Conservation (phyloP, 2,888 invertebrate species). For the Parelbella ahira region DNA sequence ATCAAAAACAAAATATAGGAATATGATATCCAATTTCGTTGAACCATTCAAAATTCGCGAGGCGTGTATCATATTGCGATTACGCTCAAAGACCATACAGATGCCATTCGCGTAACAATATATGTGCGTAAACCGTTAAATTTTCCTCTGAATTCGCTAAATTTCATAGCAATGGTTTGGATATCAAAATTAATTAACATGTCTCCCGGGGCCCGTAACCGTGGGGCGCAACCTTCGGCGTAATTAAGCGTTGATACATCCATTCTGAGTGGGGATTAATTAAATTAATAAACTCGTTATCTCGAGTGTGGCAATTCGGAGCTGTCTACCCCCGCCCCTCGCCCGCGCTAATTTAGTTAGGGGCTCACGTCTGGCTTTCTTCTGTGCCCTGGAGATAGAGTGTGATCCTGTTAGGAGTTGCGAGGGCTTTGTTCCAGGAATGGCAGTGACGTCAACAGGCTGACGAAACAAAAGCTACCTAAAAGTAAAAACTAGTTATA, state of each 20-base stretch:
- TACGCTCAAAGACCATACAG: too few relatives aligned
- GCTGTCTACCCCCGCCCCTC: too few relatives aligned
- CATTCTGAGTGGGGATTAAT: slow-evolving; percentile 47
- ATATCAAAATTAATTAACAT: slow-evolving; percentile 26
- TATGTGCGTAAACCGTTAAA: slow-evolving; percentile 3
- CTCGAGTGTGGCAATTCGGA: slow-evolving; percentile 53
- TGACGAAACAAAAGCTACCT: too few relatives aligned
- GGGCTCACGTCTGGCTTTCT: slow-evolving; percentile 10
- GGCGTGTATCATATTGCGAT: too few relatives aligned
- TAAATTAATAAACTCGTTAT: slow-evolving; percentile 62
- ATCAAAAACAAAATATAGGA: too few relatives aligned
- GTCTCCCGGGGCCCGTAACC: slow-evolving; percentile 23
- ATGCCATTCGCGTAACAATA: too few relatives aligned
- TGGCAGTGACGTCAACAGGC: too few relatives aligned
- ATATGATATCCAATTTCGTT: too few relatives aligned
- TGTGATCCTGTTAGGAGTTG: too few relatives aligned
- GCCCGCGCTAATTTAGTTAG: slow-evolving; percentile 40
- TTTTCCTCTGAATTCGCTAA: slow-evolving; percentile 1
- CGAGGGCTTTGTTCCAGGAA: too few relatives aligned
- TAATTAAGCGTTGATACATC: slow-evolving; percentile 42
- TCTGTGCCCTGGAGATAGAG: neutral
- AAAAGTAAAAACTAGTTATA: too few relatives aligned
- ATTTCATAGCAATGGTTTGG: slow-evolving; percentile 14
- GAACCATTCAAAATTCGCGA: too few relatives aligned
- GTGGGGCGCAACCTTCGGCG: slow-evolving; percentile 34